phyloP scores from a whole-genome alignment of 64 coral and sea anemone species.

The Montipora foliosa region DNA sequence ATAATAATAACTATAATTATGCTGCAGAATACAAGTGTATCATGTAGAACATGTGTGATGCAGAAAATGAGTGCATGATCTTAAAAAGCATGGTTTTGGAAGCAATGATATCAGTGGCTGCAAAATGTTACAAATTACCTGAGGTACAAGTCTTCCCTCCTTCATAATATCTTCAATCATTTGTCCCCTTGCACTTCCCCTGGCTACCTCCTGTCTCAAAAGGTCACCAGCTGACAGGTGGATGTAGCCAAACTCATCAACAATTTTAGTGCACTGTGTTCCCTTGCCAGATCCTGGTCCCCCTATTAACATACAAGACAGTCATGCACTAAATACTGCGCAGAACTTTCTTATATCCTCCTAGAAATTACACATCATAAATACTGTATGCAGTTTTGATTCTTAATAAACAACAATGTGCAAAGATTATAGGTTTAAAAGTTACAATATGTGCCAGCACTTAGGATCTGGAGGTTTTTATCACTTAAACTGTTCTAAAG shows the following conservation, averaged over 20 bases:
- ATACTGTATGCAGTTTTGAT: not conserved
- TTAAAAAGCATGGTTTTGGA: too few species aligned
- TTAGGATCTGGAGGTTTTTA: too few species aligned
- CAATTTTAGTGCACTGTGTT: conserved; percentile 85
- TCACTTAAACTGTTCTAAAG: too few species aligned
- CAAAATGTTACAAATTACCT: conserved; percentile 43
- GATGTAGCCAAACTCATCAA: conserved; percentile 90
- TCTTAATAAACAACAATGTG: too few species aligned
- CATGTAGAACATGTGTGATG: too few species aligned
- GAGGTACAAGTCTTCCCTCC: conserved; percentile 89
- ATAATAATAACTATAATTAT: too few species aligned
- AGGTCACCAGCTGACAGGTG: conserved; percentile 97
- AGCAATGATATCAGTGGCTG: not conserved
- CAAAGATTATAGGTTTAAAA: too few species aligned
- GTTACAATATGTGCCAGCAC: too few species aligned
- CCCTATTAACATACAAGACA: conserved; percentile 31
- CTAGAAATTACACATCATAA: not conserved
- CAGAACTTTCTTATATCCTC: not conserved
- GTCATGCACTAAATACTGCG: too few species aligned
- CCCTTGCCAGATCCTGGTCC: conserved; percentile 98
- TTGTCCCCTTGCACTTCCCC: conserved; percentile 70
- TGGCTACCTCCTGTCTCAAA: conserved; percentile 90
- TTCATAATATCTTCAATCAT: conserved; percentile 95
- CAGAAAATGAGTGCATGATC: too few species aligned
- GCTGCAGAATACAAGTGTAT: too few species aligned